Base-by-base conservation (phyloP, 2,113 vertebrate genomes). In the Bolborhynchus lineola region DNA sequence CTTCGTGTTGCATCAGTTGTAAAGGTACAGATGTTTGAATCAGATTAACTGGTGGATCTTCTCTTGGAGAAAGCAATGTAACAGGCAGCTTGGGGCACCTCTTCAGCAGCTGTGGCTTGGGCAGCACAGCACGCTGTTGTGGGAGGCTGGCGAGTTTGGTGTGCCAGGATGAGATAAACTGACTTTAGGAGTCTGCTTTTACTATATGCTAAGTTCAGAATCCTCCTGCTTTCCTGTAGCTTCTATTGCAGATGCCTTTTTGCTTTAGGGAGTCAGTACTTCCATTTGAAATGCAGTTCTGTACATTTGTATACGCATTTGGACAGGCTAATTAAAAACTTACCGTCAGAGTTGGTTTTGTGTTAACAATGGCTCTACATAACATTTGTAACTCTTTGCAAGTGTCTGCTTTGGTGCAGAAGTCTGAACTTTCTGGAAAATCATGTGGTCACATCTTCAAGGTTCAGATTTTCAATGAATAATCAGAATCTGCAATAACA, bases 401-500 rank as follows among this genome's bases (percentile, higher is more conserved):
- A 68, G 55, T 16, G 29, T 31, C 57, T 57, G 47, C 70, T 72
- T 85, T 39, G 70, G 33, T 55, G 39, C n/a, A 75, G 63, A 69
- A 93, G 77, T 62, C 49, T 23, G 47, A 74, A 47, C 60, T 41
- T 80, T 42, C 53, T 41, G 29, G 62, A 21, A 78, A 88, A 88
- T n/a, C 17, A 44, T 64, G 57, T 70, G 49, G 41, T 72, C 68
- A 19, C 1, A 63, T 77, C 76, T 94, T 90, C 77, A 60, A 59
- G 31, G 21, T 64, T 80, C 92, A 63, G 42, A 25, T 88, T 96
- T 96, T 69, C 89, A 79, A 64, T 70, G 79, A 92, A 93, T 64
- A 79, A 80, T 91, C 85, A 90, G 82, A 91, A 79, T 78, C 76
- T 37, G 25, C 78, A 88, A 65, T 82, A 77, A 72, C 82, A 76